Percentiles rank a stretch among this genome's conserved stretches.
Conservation (phyloP, 2,797 vertebrate species). For the Bovichtus variegatus region DNA sequence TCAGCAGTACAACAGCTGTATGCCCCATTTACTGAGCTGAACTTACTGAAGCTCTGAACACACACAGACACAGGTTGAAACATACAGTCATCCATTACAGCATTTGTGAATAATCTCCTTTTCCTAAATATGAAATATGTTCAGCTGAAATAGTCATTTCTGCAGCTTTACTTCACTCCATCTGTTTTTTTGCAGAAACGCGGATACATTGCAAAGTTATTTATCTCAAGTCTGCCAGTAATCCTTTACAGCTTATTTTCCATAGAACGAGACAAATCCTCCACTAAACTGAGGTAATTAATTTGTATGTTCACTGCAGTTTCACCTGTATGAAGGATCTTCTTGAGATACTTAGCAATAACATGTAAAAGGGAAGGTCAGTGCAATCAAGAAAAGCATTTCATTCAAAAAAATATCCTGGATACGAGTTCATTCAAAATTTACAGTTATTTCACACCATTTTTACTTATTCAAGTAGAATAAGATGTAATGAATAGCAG, state of each 20-base stretch:
- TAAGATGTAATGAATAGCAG: background rate
- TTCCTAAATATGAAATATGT: constrained; percentile 10
- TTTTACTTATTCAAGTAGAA: constrained; percentile 11
- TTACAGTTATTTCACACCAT: background rate
- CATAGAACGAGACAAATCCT: background rate
- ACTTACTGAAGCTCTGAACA: constrained; percentile 14
- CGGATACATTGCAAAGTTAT: background rate
- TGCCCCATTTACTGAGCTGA: constrained; percentile 33
- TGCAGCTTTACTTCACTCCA: background rate
- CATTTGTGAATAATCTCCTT: background rate
- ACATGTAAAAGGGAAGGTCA: constrained; percentile 42
- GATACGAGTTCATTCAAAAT: constrained; percentile 21
- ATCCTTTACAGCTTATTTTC: constrained; percentile 20
- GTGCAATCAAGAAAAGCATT: constrained; percentile 39
- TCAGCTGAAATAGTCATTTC: background rate
- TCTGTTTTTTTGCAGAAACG: background rate
- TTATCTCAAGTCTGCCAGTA: background rate
- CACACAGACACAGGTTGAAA: constrained; percentile 9
- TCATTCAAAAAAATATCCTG: constrained; percentile 28
- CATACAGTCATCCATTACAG: background rate
- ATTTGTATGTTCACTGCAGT: constrained; percentile 43
- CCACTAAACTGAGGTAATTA: constrained; percentile 23
- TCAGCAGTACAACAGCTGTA: constrained; percentile 51
- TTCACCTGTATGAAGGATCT: constrained; percentile 46
- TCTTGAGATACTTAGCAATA: constrained; percentile 35